Conservation (phyloP, 1,140 invertebrate species). For the Cecropterus lyciades region DNA sequence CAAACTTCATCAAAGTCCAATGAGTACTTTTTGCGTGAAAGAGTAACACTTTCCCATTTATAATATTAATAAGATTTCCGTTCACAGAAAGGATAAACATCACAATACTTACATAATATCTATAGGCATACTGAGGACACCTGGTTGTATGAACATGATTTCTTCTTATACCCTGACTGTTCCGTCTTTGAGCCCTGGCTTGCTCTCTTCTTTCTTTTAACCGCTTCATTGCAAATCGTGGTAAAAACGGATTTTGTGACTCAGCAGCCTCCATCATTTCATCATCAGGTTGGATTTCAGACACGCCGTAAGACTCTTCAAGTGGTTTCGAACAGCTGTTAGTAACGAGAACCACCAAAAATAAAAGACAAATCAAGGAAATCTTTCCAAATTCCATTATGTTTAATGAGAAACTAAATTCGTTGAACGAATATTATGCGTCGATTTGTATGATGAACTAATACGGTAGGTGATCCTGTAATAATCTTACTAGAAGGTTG, state of each 20-base stretch:
- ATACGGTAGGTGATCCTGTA: slow-evolving; percentile 50
- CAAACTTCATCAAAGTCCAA: too few species aligned
- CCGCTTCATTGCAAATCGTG: slow-evolving; percentile 69
- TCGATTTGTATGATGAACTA: slow-evolving; percentile 10
- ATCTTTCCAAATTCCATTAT: slow-evolving; percentile 37
- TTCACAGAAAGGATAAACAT: too few species aligned
- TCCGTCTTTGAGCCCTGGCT: slow-evolving; percentile 49
- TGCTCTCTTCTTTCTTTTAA: slow-evolving; percentile 62
- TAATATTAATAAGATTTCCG: too few species aligned
- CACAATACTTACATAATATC: slow-evolving; percentile 54
- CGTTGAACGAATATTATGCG: background rate
- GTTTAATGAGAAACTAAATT: background rate
- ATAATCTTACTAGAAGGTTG: slow-evolving; percentile 42
- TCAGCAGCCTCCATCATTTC: slow-evolving; percentile 76
- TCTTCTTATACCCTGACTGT: background rate
- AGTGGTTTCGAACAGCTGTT: slow-evolving; percentile 48
- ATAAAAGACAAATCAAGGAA: slow-evolving; percentile 40
- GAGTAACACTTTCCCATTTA: too few species aligned
- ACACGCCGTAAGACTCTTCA: slow-evolving; percentile 41
- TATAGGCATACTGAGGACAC: slow-evolving; percentile 31
- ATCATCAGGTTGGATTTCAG: slow-evolving; percentile 17
- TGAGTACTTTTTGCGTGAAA: too few species aligned
- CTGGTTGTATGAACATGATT: slow-evolving; percentile 11
- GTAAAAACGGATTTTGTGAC: slow-evolving; percentile 68
- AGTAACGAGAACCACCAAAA: slow-evolving; percentile 41